Base-by-base conservation (phyloP, 2,797 vertebrate species). In the Champsocephalus gunnari region DNA sequence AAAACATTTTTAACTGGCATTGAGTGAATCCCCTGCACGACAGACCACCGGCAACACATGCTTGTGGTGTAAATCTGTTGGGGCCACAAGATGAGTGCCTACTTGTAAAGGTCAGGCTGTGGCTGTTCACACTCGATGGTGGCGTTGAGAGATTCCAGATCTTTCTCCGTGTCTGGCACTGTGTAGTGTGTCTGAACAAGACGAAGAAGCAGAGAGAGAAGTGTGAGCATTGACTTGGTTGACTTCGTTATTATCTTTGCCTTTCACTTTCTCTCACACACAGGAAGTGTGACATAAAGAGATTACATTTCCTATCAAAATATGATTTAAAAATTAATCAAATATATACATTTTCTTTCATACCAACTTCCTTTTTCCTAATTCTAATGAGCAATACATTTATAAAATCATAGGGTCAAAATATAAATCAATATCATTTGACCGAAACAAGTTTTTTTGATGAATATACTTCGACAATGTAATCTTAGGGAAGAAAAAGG, bases 51-150 rank as follows among this genome's bases (percentile, higher is more conserved):
- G 64, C 62, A 79, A 73, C 19, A 11, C 63, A 75, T 64, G 73
- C 58, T 73, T 66, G 73, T 24, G 34, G 78, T 89, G 90, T 81
- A 73, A 84, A 89, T 83, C 84, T 78, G 81, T 13, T 61, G 69
- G 73, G 85, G 71, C 55, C 69, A 71, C 75, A 77, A 70, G 78
- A 82, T 72, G 77, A 91, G 87, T 75, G 78, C 96, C 83, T 96
- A 99, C 98, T 98, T 99, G 94, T 99, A 99, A 91, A 99, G 97
- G 95, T 99, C 98, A 47, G 98, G 96, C 80, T 99, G 98, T 0
- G 98, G 98, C 89, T 99, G 97, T 79, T 99, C 98, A 72, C 98
- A 99, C 94, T 99, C 98, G 1, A 99, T 97, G 4, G 96, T 94
- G 92, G 97, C 97, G 0, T 62, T 94, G 89, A 99, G 96, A 79